Conservation (phyloP, 1,140 invertebrate genomes). For the Listronotus bonariensis region DNA sequence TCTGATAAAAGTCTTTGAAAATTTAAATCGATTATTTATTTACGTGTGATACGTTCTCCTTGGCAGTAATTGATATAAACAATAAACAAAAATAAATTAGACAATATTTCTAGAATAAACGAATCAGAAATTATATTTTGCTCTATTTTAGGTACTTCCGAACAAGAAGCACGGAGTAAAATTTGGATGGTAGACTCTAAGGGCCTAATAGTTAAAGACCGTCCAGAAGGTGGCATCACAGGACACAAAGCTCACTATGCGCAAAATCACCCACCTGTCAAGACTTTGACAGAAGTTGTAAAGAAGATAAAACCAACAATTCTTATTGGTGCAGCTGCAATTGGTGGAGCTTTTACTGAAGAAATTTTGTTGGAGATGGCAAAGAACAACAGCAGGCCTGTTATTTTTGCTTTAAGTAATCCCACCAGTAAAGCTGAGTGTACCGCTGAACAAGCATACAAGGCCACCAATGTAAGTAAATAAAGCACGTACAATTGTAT, state of each 20-base stretch:
- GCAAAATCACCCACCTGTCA: constrained; percentile 70
- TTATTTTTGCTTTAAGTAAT: constrained; percentile 96
- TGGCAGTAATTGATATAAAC: no score
- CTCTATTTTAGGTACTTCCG: constrained; percentile 53
- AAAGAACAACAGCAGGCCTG: constrained; percentile 72
- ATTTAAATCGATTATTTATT: no score
- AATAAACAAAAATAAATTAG: no score
- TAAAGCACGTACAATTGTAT: no score
- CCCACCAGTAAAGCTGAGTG: constrained; percentile 96
- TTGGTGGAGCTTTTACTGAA: constrained; percentile 82
- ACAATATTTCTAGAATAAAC: no score
- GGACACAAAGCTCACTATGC: constrained; percentile 80
- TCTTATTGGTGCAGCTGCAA: constrained; percentile 83
- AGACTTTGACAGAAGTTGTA: constrained; percentile 77
- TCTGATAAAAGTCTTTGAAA: no score
- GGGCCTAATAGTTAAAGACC: constrained; percentile 78
- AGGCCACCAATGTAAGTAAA: constrained; percentile 71
- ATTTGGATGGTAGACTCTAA: constrained; percentile 77
- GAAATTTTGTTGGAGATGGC: constrained; percentile 85
- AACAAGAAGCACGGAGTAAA: constrained; percentile 71
- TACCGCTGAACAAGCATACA: constrained; percentile 94
- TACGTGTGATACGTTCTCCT: no score
- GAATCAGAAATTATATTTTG: neutral
- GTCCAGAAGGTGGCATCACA: constrained; percentile 73
- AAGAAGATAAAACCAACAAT: constrained; percentile 79